Evolutionary conservation across 92 coral and sea anemone species (phyloP).

Genomic region (Epizoanthus illoricatus): DNA sequence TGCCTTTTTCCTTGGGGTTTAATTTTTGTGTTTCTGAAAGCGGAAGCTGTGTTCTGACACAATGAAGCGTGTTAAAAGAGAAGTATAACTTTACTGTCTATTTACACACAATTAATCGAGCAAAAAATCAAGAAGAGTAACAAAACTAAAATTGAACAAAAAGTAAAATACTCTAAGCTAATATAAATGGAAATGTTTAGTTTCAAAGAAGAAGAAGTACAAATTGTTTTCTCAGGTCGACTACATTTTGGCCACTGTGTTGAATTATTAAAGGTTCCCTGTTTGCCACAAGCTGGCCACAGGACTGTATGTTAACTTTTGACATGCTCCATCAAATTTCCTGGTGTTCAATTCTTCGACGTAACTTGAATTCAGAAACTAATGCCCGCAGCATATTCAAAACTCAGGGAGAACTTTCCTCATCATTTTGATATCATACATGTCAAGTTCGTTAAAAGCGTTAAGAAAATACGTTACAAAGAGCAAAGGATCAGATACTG

Average conservation of each 20-base stretch:
- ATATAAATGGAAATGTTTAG: background rate
- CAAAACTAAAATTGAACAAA: too few species aligned
- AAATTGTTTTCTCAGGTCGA: too few species aligned
- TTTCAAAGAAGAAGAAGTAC: background rate
- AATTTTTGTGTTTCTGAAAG: background rate
- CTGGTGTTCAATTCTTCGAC: too few species aligned
- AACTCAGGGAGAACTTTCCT: too few species aligned
- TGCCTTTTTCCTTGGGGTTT: background rate
- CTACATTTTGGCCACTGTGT: slow-evolving; percentile 1
- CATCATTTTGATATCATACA: too few species aligned
- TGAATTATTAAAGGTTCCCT: slow-evolving; percentile 29
- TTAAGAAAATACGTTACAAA: too few species aligned
- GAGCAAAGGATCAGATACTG: too few species aligned
- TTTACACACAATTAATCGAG: background rate
- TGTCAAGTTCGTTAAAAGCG: too few species aligned
- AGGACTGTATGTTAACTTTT: too few species aligned
- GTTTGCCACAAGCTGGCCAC: slow-evolving; percentile 24
- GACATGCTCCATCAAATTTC: too few species aligned
- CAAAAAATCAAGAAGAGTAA: background rate
- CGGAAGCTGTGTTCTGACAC: background rate
- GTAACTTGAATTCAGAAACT: too few species aligned
- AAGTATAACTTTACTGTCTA: background rate
- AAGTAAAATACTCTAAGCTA: background rate
- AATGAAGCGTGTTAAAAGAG: background rate
- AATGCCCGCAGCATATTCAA: too few species aligned